phyloP scores from a whole-genome alignment of 2,797 vertebrate species.

The Dendrocincla tyrannina region DNA sequence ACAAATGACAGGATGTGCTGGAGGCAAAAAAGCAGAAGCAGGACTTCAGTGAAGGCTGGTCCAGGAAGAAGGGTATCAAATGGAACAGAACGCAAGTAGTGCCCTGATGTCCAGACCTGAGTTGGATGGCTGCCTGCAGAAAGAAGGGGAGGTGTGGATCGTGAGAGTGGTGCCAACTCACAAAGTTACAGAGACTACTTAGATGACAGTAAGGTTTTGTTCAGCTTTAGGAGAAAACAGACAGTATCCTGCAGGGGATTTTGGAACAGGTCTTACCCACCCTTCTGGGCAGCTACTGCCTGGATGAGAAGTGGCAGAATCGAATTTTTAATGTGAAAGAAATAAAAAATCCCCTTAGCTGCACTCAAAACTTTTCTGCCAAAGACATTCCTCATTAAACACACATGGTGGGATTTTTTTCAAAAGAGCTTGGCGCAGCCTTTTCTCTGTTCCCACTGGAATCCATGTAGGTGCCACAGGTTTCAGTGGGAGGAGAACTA shows the following conservation, averaged over 20 bases:
- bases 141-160: not conserved
- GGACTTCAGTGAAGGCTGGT: not conserved
- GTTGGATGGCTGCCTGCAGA: not conserved
- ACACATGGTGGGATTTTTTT: slow-evolving; percentile 34
- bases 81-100: not conserved
- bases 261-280: not conserved
- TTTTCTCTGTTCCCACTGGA: slow-evolving; percentile 36
- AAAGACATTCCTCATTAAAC: slow-evolving; percentile 44
- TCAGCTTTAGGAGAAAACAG: not conserved
- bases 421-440: slow-evolving; percentile 6
- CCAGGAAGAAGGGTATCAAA: not conserved
- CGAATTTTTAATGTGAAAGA: slow-evolving; percentile 10
- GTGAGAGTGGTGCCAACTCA: not conserved
- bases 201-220: not conserved
- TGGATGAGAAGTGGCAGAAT: not conserved
- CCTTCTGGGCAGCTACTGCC: not conserved
- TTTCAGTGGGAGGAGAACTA: slow-evolving; percentile 14
- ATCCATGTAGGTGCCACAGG: slow-evolving; percentile 29
- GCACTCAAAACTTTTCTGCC: slow-evolving; percentile 21
- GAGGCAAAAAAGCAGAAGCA: not conserved
- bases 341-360: slow-evolving; percentile 7
- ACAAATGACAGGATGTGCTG: not conserved
- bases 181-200: not conserved
- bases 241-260: not conserved
- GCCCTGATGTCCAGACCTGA: not conserved